Evolutionary conservation across 2,113 vertebrate species (phyloP), one percentile per base, ranked within the genome.

Genomic region (Glaucidium brasilianum): DNA sequence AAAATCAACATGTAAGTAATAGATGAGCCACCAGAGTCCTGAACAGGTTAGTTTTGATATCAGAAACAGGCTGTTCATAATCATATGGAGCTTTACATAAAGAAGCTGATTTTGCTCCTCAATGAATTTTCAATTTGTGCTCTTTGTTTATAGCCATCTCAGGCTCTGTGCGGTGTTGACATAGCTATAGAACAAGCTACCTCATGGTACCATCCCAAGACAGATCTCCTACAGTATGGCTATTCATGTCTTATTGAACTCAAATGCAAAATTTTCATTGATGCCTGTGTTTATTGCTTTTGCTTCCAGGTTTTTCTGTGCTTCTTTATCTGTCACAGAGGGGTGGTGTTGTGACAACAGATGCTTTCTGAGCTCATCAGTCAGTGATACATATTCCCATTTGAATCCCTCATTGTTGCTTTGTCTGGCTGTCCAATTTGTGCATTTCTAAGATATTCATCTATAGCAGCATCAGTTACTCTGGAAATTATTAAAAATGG

Each of bases 341-440:
- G 75, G n/a, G 63, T 72, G 34, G 15, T 73, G 29, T 6, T 75
- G 41, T 77, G 88, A 79, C 90, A 96, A 80, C 74, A 90, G 90
- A 83, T 92, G 64, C 34, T 94, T 93, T 94, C 76, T 74, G 68
- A 96, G 52, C 60, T 88, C 60, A 29, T 83, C 82, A 69, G 59
- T 85, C 86, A 63, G 63, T 50, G 74, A 26, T 88, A 62, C n/a
- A 37, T 80, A 79, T 90, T 96, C 79, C 79, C 79, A 34, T 30
- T 37, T 86, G 85, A 69, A 78, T 92, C 49, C 64, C 59, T 74
- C 11, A 10, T 87, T 92, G 21, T 77, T 3, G 2, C 47, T 94
- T 82, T 73, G 34, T 53, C 53, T 68, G 62, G 12, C 59, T 80
- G 39, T 69, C 69, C 52, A 25, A 39, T 77, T 80, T 83, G 25